Evolutionary conservation across 2,113 vertebrate species (phyloP).

Genomic region (Struthidea cinerea): DNA sequence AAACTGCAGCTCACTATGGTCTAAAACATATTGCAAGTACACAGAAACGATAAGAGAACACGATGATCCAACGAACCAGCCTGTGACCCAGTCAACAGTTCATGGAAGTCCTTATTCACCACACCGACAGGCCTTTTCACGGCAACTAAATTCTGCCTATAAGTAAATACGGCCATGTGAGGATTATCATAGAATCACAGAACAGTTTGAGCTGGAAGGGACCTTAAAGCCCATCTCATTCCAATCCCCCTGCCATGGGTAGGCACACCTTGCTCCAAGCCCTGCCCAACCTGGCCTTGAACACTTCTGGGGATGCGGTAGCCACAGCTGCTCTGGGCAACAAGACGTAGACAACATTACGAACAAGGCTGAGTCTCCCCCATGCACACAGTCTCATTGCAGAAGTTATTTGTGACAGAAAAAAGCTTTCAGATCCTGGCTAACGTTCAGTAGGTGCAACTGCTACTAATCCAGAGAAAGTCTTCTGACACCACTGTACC

Average conservation of each 20-base stretch:
- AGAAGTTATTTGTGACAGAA: neutral
- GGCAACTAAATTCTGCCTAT: neutral
- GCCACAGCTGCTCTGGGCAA: neutral
- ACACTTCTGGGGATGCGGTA: neutral
- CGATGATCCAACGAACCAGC: neutral
- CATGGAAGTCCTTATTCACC: neutral
- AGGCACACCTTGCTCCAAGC: neutral
- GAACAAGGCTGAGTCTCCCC: neutral
- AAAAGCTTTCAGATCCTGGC: neutral
- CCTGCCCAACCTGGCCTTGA: neutral
- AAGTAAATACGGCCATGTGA: neutral
- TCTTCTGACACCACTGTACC: neutral
- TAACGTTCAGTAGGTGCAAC: neutral
- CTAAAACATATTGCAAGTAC: accelerated
- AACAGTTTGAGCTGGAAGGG: neutral
- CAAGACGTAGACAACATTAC: neutral
- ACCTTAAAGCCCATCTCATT: neutral
- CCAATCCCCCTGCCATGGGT: neutral
- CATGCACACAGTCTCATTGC: neutral
- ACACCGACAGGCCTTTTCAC: neutral
- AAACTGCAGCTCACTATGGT: neutral
- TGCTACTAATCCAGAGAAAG: neutral
- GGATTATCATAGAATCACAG: neutral
- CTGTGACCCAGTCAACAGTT: neutral
- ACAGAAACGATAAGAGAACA: neutral